phyloP scores from a whole-genome alignment of 2,113 vertebrate species.

The Oryctolagus cuniculus region DNA sequence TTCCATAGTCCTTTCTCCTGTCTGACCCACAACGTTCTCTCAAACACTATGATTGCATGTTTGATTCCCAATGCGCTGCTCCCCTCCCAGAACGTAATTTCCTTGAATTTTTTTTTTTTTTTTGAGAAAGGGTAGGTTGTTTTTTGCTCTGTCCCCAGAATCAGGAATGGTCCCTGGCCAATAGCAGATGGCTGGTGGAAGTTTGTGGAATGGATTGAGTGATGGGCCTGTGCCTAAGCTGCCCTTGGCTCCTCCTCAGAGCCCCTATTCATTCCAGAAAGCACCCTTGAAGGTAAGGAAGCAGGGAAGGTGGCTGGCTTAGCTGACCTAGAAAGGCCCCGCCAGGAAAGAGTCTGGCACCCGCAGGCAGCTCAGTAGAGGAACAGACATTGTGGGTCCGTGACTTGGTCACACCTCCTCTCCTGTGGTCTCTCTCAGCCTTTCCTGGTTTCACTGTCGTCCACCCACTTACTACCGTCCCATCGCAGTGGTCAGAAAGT shows the following conservation, averaged over 20 bases:
- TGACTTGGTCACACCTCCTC: neutral
- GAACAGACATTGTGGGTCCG: neutral
- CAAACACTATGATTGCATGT: neutral
- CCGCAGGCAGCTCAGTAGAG: neutral
- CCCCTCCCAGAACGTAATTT: neutral
- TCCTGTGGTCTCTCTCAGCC: neutral
- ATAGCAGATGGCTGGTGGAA: neutral
- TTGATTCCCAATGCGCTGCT: neutral
- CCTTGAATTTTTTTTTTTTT: neutral
- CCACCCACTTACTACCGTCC: neutral
- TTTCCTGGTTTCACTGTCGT: neutral
- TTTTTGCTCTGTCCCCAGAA: neutral
- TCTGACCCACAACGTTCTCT: neutral
- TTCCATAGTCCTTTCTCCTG: neutral
- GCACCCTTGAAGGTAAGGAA: neutral
- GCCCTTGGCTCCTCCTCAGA: neutral
- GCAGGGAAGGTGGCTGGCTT: neutral
- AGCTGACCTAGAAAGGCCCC: neutral
- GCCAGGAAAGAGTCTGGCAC: neutral
- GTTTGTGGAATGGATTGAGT: slow-evolving; percentile 14
- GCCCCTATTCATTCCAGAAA: slow-evolving; percentile 17
- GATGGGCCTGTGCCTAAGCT: neutral
- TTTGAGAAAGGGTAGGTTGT: neutral
- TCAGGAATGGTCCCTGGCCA: neutral
- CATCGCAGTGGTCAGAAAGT: neutral